These are phyloP conservation scores for Hipparchia sbordonii DNA, from an alignment of 2,888 invertebrate genomes.

Conservation along the genomic window DNA sequence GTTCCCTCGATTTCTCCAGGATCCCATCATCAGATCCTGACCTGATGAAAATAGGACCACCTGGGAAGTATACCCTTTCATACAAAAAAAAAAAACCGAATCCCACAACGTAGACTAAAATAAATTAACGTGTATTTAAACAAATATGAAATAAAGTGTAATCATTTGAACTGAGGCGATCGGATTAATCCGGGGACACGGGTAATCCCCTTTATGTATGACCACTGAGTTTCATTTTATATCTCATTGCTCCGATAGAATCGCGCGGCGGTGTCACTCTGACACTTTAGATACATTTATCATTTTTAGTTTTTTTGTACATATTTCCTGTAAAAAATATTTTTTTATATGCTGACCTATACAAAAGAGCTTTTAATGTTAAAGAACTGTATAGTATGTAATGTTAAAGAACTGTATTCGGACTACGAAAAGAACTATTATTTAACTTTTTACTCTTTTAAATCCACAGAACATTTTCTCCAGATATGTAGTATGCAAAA, in stretches of 20 bases:
- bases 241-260: slow-evolving; percentile 65
- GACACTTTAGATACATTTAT: slow-evolving; percentile 5
- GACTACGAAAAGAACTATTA: no score
- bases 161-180: slow-evolving; percentile 22
- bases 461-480: no score
- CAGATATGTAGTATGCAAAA: no score
- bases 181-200: slow-evolving; percentile 32
- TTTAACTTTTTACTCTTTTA: no score
- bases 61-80: no score
- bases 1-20: no score
- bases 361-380: no score
- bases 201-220: slow-evolving; percentile 40
- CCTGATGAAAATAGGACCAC: no score
- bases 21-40: no score
- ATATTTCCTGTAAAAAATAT: not conserved
- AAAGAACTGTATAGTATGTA: no score
- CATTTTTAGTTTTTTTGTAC: not conserved
- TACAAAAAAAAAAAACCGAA: not conserved
- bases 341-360: not conserved
- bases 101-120: not conserved
- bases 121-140: not conserved
- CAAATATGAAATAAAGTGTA: slow-evolving; percentile 10
- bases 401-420: no score
- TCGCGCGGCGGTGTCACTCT: slow-evolving; percentile 27
- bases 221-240: slow-evolving; percentile 61